These are phyloP conservation scores for Gambusia affinis DNA, from an alignment of 2,113 vertebrate species.

Conservation along the genomic window DNA sequence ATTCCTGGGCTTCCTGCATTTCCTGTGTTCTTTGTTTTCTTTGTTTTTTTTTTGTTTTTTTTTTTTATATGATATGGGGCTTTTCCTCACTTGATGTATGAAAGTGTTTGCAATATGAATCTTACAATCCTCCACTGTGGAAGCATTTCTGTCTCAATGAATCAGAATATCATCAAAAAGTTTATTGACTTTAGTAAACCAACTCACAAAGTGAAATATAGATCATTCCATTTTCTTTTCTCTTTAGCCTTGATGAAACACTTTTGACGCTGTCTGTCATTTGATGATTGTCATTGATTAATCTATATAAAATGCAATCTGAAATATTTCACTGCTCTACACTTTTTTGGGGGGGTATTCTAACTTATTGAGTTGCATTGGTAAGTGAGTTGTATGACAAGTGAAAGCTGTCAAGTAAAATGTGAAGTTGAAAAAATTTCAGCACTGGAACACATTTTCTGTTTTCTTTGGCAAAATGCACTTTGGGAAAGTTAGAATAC, in stretches of 20 bases:
- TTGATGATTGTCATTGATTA: neutral
- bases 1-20: neutral
- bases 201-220: no score
- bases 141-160: neutral
- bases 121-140: neutral
- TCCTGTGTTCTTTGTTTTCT: neutral
- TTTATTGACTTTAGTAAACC: neutral
- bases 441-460: neutral
- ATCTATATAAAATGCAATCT: neutral
- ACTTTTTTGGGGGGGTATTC: neutral
- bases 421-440: neutral
- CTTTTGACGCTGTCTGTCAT: no score
- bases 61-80: conserved; percentile 9
- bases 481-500: conserved; percentile 8
- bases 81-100: conserved; percentile 20
- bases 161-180: neutral
- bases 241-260: no score
- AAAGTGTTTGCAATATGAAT: neutral
- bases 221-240: no score
- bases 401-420: neutral
- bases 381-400: neutral
- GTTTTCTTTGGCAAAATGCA: neutral
- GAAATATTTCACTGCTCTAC: neutral
- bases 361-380: neutral
- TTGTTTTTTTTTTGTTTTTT: conserved; percentile 2